Percentiles rank a stretch among this genome's conserved stretches.
Evolutionary conservation across 2,888 invertebrate genomes (phyloP).

Genomic region (Polyommatus icarus): DNA sequence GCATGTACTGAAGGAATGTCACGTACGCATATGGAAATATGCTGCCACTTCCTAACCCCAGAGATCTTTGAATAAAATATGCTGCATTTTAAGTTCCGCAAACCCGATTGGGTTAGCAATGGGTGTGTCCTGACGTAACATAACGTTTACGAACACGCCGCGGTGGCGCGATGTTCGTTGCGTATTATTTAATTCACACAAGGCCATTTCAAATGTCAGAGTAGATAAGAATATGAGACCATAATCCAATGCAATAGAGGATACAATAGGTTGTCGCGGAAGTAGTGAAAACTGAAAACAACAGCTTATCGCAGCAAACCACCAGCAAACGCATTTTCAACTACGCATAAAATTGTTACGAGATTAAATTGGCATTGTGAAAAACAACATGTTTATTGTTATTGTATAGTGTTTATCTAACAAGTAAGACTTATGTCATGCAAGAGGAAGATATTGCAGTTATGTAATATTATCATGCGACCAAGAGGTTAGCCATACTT

Average conservation of each 20-base stretch:
- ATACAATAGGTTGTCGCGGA: constrained; percentile 26
- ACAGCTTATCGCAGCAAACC: constrained; percentile 27
- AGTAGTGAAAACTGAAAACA: constrained; percentile 25
- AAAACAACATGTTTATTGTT: constrained; percentile 31
- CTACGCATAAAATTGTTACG: constrained; percentile 25
- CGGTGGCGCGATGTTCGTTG: constrained; percentile 56
- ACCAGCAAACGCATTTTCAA: constrained; percentile 26
- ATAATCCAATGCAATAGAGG: constrained; percentile 44
- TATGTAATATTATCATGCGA: neutral
- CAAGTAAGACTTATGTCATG: constrained; percentile 27
- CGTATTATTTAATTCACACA: constrained; percentile 70
- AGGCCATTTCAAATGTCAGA: constrained; percentile 59
- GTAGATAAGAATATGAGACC: constrained; percentile 55
- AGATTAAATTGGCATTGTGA: constrained; percentile 29
- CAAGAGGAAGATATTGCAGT: constrained; percentile 4
- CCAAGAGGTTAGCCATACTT: neutral
- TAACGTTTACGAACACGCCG: constrained; percentile 57
- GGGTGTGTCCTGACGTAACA: constrained; percentile 79
- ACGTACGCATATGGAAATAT: neutral
- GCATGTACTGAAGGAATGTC: constrained; percentile 8
- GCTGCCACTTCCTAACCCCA: neutral
- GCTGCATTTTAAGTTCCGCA: constrained; percentile 34
- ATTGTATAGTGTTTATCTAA: constrained; percentile 18
- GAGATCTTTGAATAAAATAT: neutral
- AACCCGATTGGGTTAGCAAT: constrained; percentile 69